Percentiles rank a stretch among this genome's conserved stretches.
Conservation (phyloP, 2,888 invertebrate species). For the Choristoneura rosaceana region DNA sequence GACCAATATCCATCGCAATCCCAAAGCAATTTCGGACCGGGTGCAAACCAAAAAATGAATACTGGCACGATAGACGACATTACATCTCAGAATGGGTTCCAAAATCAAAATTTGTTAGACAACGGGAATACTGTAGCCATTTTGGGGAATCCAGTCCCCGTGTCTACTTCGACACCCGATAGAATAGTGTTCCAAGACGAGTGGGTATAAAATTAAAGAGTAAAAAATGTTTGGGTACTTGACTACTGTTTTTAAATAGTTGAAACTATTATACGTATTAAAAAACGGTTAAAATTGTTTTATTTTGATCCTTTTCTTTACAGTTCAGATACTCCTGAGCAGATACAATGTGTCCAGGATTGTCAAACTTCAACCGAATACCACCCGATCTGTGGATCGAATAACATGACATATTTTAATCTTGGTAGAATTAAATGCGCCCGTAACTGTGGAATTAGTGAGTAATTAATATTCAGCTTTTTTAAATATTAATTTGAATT, state of each 20-base stretch:
- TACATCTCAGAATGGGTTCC: conserved; percentile 35
- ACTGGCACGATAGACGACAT: conserved; percentile 47
- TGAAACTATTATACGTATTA: neutral
- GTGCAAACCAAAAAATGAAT: conserved; percentile 31
- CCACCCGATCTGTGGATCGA: conserved; percentile 58
- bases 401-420: conserved; percentile 63
- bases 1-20: conserved; percentile 35
- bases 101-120: conserved; percentile 39
- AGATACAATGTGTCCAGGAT: conserved; percentile 55
- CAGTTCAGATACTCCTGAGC: conserved; percentile 46
- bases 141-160: conserved; percentile 52
- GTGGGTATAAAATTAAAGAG: conserved; percentile 48
- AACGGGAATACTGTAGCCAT: conserved; percentile 45
- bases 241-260: neutral
- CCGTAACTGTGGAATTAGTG: conserved; percentile 59
- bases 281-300: neutral
- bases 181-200: conserved; percentile 48
- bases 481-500: too few relatives aligned
- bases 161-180: conserved; percentile 45
- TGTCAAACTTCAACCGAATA: conserved; percentile 56
- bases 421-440: conserved; percentile 61
- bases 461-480: conserved; percentile 43
- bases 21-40: conserved; percentile 12
- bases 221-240: neutral
- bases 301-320: conserved; percentile 14